Evolutionary conservation across 2,797 vertebrate species (phyloP).

Genomic region (Hipposideros larvatus): DNA sequence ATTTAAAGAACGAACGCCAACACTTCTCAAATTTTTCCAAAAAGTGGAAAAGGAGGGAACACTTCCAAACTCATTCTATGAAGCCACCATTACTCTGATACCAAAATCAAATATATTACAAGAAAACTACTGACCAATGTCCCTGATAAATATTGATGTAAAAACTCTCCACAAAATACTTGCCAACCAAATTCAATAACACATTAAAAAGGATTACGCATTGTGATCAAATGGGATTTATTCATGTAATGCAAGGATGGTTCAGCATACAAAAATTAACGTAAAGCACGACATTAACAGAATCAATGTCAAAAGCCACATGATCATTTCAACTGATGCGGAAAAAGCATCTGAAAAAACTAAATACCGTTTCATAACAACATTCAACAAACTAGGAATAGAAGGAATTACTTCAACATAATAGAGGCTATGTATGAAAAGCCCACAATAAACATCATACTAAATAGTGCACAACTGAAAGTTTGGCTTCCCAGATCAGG

Average conservation of each 20-base stretch:
- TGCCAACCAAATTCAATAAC: background rate
- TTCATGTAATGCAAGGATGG: background rate
- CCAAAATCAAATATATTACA: background rate
- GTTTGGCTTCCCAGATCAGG: background rate
- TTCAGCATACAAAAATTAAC: background rate
- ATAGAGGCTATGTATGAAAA: background rate
- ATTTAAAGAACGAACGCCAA: background rate
- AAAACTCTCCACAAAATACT: background rate
- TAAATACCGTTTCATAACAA: slow-evolving; percentile 2
- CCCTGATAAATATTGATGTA: background rate
- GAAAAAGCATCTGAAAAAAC: background rate
- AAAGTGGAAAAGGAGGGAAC: background rate
- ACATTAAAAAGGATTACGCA: background rate
- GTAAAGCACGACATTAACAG: background rate
- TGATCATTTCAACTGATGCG: background rate
- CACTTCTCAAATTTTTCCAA: background rate
- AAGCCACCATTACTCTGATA: background rate
- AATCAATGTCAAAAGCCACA: background rate
- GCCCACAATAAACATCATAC: background rate
- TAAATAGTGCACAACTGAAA: background rate
- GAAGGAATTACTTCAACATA: background rate
- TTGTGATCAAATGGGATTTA: background rate
- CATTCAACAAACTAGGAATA: background rate
- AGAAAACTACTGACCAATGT: background rate
- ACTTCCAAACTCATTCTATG: background rate